A percentile compares a stretch with the other conserved stretches of the same genome.
These are phyloP conservation scores for Arnoldichthys spilopterus DNA, from an alignment of 2,797 vertebrate genomes.

Conservation along the genomic window DNA sequence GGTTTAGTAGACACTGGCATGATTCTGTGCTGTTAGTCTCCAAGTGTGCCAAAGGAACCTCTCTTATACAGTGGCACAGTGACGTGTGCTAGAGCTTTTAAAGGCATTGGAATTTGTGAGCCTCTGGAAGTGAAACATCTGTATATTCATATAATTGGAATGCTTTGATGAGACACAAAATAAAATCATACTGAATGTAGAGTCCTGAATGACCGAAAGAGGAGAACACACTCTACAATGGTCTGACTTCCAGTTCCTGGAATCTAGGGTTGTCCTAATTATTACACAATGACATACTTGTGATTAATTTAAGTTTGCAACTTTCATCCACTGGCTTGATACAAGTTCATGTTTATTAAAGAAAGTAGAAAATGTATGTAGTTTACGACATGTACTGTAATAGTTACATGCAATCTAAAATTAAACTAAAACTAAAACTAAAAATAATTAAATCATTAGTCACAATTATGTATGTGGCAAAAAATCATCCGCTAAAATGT, in stretches of 20 bases:
- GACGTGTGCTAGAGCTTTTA: constrained; percentile 31
- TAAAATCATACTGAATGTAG: constrained; percentile 2
- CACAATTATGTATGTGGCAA: too few relatives aligned
- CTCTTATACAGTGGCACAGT: constrained; percentile 34
- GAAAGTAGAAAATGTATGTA: too few relatives aligned
- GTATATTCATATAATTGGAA: constrained; percentile 36
- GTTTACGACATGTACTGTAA: too few relatives aligned
- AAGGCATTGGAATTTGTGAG: constrained; percentile 39
- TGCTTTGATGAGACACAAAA: constrained; percentile 43
- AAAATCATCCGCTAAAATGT: too few relatives aligned
- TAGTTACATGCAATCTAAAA: too few relatives aligned
- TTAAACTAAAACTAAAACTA: too few relatives aligned
- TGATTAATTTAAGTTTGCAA: too few relatives aligned
- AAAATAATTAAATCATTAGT: too few relatives aligned
- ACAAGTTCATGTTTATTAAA: too few relatives aligned
- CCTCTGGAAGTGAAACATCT: constrained; percentile 29
- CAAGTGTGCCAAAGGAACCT: constrained; percentile 30
- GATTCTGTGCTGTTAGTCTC: constrained; percentile 43
- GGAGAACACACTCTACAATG: constrained; percentile 1
- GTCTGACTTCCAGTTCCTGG: neutral
- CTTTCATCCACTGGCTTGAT: too few relatives aligned
- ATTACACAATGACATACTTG: too few relatives aligned
- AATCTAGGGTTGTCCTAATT: neutral
- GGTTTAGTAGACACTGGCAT: constrained; percentile 54
- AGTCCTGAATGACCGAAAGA: constrained; percentile 36